Conservation (phyloP, 2,888 invertebrate species). For the Rapana venosa region DNA sequence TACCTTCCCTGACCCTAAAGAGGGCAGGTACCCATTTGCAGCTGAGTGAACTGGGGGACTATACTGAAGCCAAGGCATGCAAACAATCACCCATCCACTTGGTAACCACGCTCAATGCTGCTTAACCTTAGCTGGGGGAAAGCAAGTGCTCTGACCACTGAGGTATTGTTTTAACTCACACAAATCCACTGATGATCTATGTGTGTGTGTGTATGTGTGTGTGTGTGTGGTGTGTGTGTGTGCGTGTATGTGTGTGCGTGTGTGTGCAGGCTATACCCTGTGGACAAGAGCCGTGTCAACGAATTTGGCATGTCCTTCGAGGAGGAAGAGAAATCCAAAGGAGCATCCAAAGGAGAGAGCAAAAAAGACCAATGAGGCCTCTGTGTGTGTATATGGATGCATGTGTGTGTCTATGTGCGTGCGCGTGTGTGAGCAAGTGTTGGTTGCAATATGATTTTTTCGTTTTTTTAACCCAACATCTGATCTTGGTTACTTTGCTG, state of each 20-base stretch:
- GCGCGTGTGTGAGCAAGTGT: neutral
- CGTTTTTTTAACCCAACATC: no score
- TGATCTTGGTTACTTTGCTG: no score
- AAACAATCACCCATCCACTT: no score
- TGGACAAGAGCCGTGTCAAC: conserved; percentile 92
- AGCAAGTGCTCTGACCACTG: no score
- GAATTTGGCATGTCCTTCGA: conserved; percentile 80
- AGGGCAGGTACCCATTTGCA: no score
- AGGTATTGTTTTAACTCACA: no score
- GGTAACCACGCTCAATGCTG: no score
- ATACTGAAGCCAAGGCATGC: no score
- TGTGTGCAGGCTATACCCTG: conserved; percentile 80
- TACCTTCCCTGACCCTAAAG: no score
- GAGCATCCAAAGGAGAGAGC: neutral
- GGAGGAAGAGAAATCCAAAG: conserved; percentile 13
- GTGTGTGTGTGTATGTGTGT: conserved; percentile 10
- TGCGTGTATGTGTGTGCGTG: neutral
- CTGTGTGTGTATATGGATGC: neutral
- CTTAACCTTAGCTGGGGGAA: no score
- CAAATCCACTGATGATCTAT: neutral
- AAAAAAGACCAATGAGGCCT: conserved; percentile 30
- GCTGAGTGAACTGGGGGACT: no score
- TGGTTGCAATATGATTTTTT: no score
- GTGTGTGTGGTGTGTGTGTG: neutral
- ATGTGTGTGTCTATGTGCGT: neutral